Base-by-base conservation (phyloP, 2,888 invertebrate genomes). In the Ormia ochracea region DNA sequence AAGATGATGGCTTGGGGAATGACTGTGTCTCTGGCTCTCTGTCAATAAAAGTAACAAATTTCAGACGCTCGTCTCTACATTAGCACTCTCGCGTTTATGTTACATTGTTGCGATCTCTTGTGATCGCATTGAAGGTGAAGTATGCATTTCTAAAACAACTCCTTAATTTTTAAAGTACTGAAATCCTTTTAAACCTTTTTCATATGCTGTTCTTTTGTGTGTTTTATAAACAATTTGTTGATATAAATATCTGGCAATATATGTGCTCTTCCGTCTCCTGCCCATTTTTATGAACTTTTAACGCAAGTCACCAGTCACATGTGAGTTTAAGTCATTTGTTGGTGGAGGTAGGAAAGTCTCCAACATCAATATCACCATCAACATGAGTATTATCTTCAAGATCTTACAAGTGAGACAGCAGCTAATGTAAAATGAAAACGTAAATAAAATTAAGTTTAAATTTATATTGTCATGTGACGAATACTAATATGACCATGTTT, bases 401-500 rank as follows among this genome's bases (percentile, higher is more conserved):
- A 66, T 59, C 50, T 74, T 66, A 19, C 19, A 74, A 56, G 38
- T 48, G 17, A 48, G 33, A 66, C 41, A 66, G 41, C 52, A 45
- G 36, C 23, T 52, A 45, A 26, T 36, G 28, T 54, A 23, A 63
- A 54, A 45, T 14, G 19, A 45, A 63, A 31, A 31, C 14, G 26
- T 54, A 45, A 63, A 45, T 70, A 10, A 56, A 56, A 65, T 48
- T 7, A 56, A 41, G 43, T 59, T 28, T 31, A 65, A 38, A 17
- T 36, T 54, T 4, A 66, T 66, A 36, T 68, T 66, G 70, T 54
- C 61, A 80, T 80, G 79, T 80, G 70, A 63, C 66, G 79, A 72
- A 75, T 75, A 80, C 75, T 75, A 80, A 80, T 75, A 75, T 17
- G 41, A 41, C 14, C 70, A 54, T 75, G 66, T 68, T 75, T 45